phyloP scores from a whole-genome alignment of 1,140 invertebrate genomes.

The Papilio polytes region DNA sequence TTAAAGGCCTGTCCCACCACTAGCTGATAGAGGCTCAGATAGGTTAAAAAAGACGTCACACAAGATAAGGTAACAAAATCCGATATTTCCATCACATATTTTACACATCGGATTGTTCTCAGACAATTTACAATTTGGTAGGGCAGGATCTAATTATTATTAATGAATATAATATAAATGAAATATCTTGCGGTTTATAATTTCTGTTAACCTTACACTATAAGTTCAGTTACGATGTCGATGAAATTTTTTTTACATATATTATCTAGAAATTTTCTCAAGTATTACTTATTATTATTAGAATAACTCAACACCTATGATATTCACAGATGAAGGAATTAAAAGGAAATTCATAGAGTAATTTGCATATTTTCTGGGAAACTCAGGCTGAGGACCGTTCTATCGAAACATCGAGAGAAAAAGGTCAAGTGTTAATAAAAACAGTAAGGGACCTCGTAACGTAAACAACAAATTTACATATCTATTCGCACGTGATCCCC shows the following conservation, averaged over 20 bases:
- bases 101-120: too few species aligned
- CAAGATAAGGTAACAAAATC: too few species aligned
- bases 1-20: too few species aligned
- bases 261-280: too few species aligned
- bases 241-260: too few species aligned
- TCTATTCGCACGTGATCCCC: conserved; percentile 14
- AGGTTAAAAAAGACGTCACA: too few species aligned
- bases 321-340: neutral
- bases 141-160: neutral
- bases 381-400: neutral
- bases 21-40: too few species aligned
- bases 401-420: neutral
- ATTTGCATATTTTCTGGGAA: neutral
- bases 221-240: too few species aligned
- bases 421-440: neutral
- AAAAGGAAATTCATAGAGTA: neutral
- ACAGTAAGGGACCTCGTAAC: neutral
- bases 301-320: too few species aligned
- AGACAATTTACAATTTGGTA: too few species aligned
- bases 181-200: neutral
- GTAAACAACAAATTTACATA: neutral
- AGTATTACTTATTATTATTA: too few species aligned
- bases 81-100: too few species aligned
- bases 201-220: neutral
- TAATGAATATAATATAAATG: neutral